Conservation (phyloP, 2,797 vertebrate species). For the Esox masquinongy region DNA sequence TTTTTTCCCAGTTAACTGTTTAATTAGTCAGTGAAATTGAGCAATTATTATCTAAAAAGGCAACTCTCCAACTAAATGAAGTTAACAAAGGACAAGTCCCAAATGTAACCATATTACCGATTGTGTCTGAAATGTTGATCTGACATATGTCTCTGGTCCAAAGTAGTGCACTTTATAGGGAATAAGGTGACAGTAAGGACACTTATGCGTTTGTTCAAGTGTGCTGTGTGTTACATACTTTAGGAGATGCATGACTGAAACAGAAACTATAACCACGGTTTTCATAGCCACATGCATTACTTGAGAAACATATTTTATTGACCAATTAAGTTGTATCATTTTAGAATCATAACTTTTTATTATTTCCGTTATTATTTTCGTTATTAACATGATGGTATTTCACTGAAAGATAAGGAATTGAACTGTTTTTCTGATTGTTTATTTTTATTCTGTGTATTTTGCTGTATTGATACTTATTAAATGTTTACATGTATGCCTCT, state of each 20-base stretch:
- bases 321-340: constrained; percentile 50
- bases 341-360: constrained; percentile 54
- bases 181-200: too few species aligned
- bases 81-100: neutral
- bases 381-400: constrained; percentile 50
- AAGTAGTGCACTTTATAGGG: too few species aligned
- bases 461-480: constrained; percentile 55
- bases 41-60: neutral
- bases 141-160: too few species aligned
- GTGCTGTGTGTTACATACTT: constrained; percentile 37
- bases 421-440: constrained; percentile 22
- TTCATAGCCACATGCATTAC: constrained; percentile 48
- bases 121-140: too few species aligned
- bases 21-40: too few species aligned
- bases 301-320: constrained; percentile 59
- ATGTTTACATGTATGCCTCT: constrained; percentile 56
- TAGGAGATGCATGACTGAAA: constrained; percentile 61
- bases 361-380: constrained; percentile 1
- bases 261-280: constrained; percentile 55
- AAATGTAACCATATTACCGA: neutral
- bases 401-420: constrained; percentile 34
- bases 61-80: neutral
- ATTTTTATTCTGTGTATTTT: constrained; percentile 47
- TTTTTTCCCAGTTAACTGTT: too few species aligned
- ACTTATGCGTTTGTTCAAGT: too few species aligned